Base-by-base conservation (phyloP, 2,113 vertebrate genomes). In the Pagrus major region DNA sequence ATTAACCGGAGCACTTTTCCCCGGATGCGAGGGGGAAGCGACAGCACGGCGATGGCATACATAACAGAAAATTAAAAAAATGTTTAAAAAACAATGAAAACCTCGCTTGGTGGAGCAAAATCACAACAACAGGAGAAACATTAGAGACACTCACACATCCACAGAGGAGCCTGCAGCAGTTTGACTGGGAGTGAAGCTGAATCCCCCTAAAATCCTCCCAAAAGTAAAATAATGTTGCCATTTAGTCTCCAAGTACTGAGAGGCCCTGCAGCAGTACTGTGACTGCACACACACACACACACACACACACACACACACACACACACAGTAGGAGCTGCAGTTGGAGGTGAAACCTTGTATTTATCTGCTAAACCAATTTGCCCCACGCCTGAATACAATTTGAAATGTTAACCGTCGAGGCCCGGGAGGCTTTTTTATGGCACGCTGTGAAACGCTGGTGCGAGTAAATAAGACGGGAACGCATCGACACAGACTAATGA, bases 201-300 rank as follows among this genome's bases (percentile, higher is more conserved):
- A 83, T 85, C 88, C 85, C 77, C 71, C 80, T 80, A 88, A 91
- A 87, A 77, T 83, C 71, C 74, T 89, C 74, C 76, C 71, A 66
- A 90, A 86, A 74, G 71, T 66, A 71, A 84, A 90, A 89, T 86
- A 77, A 86, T 83, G 87, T 75, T 51, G 73, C 75, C 71, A 71
- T 90, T 90, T 84, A 87, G 65, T 76, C 47, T 80, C 47, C 0
- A 4, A 76, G 69, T 58, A 15, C 31, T 20, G 35, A 47, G 81
- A 88, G 52, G 58, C 67, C 88, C 88, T 54, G 81, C 81, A 81
- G 86, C 80, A 75, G 52, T 72, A 70, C 75, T 60, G 61, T 64
- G 68, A 86, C 37, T 33, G 77, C 49, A 61, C 47, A 78, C 21
- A 3, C 54, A 9, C 66, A 25, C 78, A 42, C 49, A 21, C 64